phyloP scores from a whole-genome alignment of 2,113 vertebrate species.

The Elgaria multicarinata region DNA sequence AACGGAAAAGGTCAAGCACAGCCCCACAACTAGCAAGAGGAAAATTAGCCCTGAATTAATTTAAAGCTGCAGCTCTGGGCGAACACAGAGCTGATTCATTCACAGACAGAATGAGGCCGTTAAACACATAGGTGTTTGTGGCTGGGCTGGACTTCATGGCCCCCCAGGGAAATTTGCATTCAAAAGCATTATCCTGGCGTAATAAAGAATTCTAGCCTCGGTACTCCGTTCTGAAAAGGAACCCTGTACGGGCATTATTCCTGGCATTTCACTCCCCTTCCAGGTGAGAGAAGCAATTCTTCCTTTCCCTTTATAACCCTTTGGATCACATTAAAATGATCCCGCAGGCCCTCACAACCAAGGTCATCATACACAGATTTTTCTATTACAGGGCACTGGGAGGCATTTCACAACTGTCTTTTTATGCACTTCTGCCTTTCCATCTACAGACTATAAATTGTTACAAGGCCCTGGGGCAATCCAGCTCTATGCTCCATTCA shows the following conservation, averaged over 20 bases:
- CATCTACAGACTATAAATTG: conserved; percentile 65
- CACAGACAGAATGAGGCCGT: conserved; percentile 56
- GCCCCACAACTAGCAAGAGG: conserved; percentile 44
- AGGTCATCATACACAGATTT: conserved; percentile 66
- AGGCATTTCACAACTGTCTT: conserved; percentile 66
- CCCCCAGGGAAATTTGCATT: conserved; percentile 56
- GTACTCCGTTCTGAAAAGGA: conserved; percentile 1
- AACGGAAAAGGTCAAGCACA: conserved; percentile 45
- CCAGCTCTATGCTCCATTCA: conserved; percentile 65
- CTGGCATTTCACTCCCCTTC: not conserved
- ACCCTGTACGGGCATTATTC: not conserved
- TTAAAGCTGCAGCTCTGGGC: conserved; percentile 43
- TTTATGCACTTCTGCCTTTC: conserved; percentile 71
- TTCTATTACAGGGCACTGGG: conserved; percentile 60
- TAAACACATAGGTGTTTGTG: conserved; percentile 64
- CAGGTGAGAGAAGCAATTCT: conserved; percentile 31
- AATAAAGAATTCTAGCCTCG: conserved; percentile 23
- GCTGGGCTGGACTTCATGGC: conserved; percentile 48
- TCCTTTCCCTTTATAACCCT: conserved; percentile 46
- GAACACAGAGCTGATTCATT: conserved; percentile 67
- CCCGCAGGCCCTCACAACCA: conserved; percentile 58
- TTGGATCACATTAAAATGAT: conserved; percentile 32
- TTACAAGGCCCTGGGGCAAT: conserved; percentile 72
- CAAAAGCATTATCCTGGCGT: conserved; percentile 38
- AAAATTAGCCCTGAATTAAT: conserved; percentile 68